phyloP scores from a whole-genome alignment of 2,113 vertebrate genomes.

The Clarias batrachus region DNA sequence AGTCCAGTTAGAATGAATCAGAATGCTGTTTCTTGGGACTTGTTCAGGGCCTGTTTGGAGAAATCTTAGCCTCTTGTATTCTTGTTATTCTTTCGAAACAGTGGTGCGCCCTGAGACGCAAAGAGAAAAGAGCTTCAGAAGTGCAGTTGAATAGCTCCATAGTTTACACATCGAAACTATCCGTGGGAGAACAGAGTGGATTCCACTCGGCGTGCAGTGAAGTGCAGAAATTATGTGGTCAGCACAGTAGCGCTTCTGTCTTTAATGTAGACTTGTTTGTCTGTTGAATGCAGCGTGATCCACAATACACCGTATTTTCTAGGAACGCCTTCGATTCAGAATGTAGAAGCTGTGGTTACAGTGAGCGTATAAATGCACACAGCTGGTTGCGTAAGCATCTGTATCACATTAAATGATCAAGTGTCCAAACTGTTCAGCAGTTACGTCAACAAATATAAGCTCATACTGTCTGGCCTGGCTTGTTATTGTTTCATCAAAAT shows the following conservation, averaged over 20 bases:
- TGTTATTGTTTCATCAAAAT: background rate
- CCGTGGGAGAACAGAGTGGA: constrained; percentile 52
- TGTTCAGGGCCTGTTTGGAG: constrained; percentile 41
- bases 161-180: constrained; percentile 49
- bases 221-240: constrained; percentile 38
- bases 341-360: background rate
- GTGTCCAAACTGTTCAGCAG: background rate
- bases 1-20: constrained; percentile 39
- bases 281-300: constrained; percentile 28
- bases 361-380: background rate
- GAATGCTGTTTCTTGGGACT: constrained; percentile 51
- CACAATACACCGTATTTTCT: constrained; percentile 28
- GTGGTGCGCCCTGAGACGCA: constrained; percentile 57
- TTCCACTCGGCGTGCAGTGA: constrained; percentile 46
- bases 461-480: background rate
- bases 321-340: background rate
- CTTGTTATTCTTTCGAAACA: constrained; percentile 52
- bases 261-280: constrained; percentile 43
- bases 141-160: constrained; percentile 50
- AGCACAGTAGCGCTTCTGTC: constrained; percentile 43
- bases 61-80: constrained; percentile 59
- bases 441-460: background rate
- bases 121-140: constrained; percentile 45
- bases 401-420: background rate
- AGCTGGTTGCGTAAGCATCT: background rate